phyloP scores from a whole-genome alignment of 2,797 vertebrate genomes.

The Hippopotamyrus pictus region DNA sequence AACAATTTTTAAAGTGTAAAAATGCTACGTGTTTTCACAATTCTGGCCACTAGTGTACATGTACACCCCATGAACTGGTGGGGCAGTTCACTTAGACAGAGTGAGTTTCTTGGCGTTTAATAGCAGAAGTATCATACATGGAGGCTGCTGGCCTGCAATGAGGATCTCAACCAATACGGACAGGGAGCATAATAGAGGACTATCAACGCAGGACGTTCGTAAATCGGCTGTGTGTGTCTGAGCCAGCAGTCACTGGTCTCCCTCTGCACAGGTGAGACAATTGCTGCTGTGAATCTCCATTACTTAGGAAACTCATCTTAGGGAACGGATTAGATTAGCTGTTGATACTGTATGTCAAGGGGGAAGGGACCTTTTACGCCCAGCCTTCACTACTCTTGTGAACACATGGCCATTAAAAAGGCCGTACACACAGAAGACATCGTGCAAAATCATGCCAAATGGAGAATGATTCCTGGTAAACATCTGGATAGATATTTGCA shows the following conservation, averaged over 20 bases:
- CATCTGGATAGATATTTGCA: neutral
- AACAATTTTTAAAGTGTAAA: neutral
- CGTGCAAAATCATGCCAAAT: neutral
- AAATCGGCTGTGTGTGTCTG: neutral
- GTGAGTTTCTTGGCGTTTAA: neutral
- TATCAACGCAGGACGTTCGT: neutral
- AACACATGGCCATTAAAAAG: neutral
- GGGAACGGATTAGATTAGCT: neutral
- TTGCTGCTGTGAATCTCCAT: neutral
- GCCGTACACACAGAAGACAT: neutral
- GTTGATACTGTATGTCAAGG: neutral
- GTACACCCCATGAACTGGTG: neutral
- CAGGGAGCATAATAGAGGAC: neutral
- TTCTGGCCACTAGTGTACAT: neutral
- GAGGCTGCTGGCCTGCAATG: neutral
- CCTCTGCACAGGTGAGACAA: neutral
- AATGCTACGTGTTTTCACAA: neutral
- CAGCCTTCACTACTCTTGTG: neutral
- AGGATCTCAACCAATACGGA: neutral
- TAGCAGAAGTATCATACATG: neutral
- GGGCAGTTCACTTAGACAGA: neutral
- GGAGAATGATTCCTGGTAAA: neutral
- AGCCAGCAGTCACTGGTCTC: neutral
- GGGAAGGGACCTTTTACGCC: neutral
- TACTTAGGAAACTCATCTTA: neutral